Evolutionary conservation across 2,797 vertebrate genomes (phyloP).

Genomic region (Garrulus glandarius): DNA sequence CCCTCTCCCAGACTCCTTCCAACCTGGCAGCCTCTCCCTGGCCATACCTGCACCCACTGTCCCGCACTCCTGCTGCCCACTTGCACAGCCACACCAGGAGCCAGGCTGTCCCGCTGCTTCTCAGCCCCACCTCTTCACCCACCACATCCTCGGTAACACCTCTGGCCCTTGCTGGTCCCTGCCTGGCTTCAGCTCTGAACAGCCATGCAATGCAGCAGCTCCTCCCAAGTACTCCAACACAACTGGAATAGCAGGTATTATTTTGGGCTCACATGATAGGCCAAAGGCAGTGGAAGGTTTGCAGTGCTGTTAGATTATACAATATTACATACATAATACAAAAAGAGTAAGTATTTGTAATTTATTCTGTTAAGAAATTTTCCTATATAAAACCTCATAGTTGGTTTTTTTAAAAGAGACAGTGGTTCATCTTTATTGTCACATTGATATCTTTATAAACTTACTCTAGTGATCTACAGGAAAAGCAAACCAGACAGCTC

Average conservation of each 20-base stretch:
- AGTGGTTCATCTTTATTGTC: slow-evolving; percentile 57
- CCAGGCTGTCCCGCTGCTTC: not conserved
- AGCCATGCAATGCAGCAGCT: fast-evolving
- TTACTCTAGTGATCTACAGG: slow-evolving; percentile 56
- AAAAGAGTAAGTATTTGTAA: not conserved
- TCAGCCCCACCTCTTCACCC: not conserved
- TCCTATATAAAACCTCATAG: slow-evolving; percentile 11
- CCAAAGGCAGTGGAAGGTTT: not conserved
- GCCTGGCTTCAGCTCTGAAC: not conserved
- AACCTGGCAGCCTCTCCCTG: not conserved
- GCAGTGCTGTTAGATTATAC: not conserved
- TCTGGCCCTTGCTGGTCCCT: not conserved
- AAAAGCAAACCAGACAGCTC: slow-evolving; percentile 54
- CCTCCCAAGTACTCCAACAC: not conserved
- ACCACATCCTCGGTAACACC: fast-evolving
- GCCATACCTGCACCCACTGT: fast-evolving
- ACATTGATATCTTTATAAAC: slow-evolving; percentile 64
- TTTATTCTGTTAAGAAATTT: slow-evolving; percentile 37
- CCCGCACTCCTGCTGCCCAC: not conserved
- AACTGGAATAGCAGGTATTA: not conserved
- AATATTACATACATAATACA: not conserved
- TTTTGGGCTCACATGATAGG: not conserved
- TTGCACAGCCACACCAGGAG: fast-evolving
- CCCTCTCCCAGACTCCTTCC: not conserved
- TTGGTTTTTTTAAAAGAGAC: not conserved